Percentiles rank a stretch among this genome's conserved stretches.
Conservation (phyloP, 2,797 vertebrate species). For the Sebastes goodei region DNA sequence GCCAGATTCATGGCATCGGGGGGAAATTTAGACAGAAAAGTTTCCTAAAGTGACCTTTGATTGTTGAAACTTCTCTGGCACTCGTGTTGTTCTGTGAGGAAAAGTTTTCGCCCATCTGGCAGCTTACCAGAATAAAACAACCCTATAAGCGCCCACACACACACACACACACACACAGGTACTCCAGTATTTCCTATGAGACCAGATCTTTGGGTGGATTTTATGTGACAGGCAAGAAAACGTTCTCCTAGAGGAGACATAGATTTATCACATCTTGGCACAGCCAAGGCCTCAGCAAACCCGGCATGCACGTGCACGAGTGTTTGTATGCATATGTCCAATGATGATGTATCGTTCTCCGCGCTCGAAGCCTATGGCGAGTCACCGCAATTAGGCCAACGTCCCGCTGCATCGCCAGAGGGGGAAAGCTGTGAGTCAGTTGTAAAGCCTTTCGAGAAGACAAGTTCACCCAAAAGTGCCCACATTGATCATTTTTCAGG, state of each 20-base stretch:
- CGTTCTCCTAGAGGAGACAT: slow-evolving; percentile 14
- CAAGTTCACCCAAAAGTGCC: slow-evolving; percentile 28
- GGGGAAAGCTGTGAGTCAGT: slow-evolving; percentile 31
- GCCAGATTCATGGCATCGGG: slow-evolving; percentile 18
- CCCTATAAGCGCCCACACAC: not conserved
- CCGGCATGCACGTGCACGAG: not conserved
- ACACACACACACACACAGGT: not conserved
- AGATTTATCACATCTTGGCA: slow-evolving; percentile 24
- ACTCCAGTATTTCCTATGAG: slow-evolving; percentile 18
- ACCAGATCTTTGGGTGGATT: slow-evolving; percentile 24
- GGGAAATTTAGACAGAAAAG: slow-evolving; percentile 22
- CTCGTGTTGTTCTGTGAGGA: slow-evolving; percentile 31
- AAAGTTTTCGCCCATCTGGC: slow-evolving; percentile 36
- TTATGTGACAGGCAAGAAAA: slow-evolving; percentile 43
- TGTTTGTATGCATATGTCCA: slow-evolving; percentile 55
- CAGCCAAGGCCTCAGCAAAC: not conserved
- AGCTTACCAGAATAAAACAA: slow-evolving; percentile 33
- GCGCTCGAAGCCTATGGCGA: slow-evolving; percentile 23
- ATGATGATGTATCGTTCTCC: slow-evolving; percentile 50
- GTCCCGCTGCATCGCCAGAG: slow-evolving; percentile 11
- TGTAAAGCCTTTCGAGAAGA: slow-evolving; percentile 9
- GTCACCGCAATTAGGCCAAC: slow-evolving; percentile 50
- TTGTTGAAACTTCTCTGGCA: slow-evolving; percentile 39
- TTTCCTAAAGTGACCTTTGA: slow-evolving; percentile 43
- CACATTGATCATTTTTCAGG: slow-evolving; percentile 48